phyloP scores from a whole-genome alignment of 2,888 invertebrate genomes.

The Balanococcus diminutus region DNA sequence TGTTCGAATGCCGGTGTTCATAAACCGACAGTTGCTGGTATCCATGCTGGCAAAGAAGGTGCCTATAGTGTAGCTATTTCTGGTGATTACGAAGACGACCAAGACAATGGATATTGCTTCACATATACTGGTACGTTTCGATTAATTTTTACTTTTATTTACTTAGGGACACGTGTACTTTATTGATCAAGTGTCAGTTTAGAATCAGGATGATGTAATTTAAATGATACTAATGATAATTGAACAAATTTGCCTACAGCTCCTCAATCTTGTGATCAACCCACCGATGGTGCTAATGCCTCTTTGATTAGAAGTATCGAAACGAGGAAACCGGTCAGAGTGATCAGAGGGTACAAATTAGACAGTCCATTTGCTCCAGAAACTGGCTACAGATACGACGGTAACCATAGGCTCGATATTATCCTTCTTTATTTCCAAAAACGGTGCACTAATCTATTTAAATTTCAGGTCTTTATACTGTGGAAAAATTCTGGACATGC shows the following conservation, averaged over 20 bases:
- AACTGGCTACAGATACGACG: constrained; percentile 63
- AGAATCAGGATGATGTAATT: constrained; percentile 61
- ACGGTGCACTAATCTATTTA: background rate
- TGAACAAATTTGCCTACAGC: constrained; percentile 63
- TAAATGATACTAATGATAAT: constrained; percentile 62
- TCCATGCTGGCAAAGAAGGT: constrained; percentile 62
- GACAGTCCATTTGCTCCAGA: constrained; percentile 62
- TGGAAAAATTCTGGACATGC: constrained; percentile 61
- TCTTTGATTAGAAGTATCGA: constrained; percentile 61
- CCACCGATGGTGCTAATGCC: constrained; percentile 61
- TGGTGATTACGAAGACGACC: constrained; percentile 63
- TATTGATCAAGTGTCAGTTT: background rate
- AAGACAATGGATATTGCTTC: constrained; percentile 62
- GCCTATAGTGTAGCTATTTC: constrained; percentile 61
- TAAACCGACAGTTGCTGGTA: constrained; percentile 62
- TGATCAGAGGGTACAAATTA: constrained; percentile 62
- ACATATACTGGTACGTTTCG: constrained; percentile 62
- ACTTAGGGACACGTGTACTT: background rate
- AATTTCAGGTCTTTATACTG: constrained; percentile 61
- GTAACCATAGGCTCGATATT: constrained; percentile 54
- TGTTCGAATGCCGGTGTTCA: constrained; percentile 62
- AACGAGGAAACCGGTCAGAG: constrained; percentile 61
- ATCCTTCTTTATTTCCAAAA: background rate
- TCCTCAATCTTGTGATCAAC: constrained; percentile 62
- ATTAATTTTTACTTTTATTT: background rate